Evolutionary conservation across 2,797 vertebrate species (phyloP).

Genomic region (Lepus oiostolus): DNA sequence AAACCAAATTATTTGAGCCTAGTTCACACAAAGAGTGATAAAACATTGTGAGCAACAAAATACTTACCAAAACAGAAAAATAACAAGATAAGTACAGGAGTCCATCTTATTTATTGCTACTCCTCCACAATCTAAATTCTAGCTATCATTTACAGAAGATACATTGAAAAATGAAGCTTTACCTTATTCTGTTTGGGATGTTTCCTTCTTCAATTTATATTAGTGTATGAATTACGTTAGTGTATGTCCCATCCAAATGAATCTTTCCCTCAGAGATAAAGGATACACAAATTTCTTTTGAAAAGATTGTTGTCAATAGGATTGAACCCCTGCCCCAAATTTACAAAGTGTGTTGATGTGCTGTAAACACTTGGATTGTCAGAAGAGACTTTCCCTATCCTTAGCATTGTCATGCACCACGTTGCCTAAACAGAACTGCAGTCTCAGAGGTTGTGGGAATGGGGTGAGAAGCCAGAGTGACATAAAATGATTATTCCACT

Average conservation of each 20-base stretch:
- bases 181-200: background rate
- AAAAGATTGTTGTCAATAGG: background rate
- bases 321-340: background rate
- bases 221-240: background rate
- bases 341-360: background rate
- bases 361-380: background rate
- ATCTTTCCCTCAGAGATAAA: constrained; percentile 23
- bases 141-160: background rate
- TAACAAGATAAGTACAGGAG: background rate
- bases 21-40: background rate
- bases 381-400: background rate
- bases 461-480: constrained; percentile 43
- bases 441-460: constrained; percentile 49
- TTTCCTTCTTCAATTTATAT: background rate
- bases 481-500: constrained; percentile 46
- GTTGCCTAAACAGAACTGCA: background rate
- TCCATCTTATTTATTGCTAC: background rate
- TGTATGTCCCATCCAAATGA: background rate
- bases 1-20: background rate
- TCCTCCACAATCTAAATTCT: background rate
- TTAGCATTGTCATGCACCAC: constrained; percentile 8
- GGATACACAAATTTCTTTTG: background rate
- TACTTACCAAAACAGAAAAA: background rate
- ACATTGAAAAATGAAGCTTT: background rate
- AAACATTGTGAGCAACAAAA: background rate